Percentiles rank a stretch among this genome's conserved stretches.
Conservation (phyloP, 2,113 vertebrate species). For the Bathybates hornii region DNA sequence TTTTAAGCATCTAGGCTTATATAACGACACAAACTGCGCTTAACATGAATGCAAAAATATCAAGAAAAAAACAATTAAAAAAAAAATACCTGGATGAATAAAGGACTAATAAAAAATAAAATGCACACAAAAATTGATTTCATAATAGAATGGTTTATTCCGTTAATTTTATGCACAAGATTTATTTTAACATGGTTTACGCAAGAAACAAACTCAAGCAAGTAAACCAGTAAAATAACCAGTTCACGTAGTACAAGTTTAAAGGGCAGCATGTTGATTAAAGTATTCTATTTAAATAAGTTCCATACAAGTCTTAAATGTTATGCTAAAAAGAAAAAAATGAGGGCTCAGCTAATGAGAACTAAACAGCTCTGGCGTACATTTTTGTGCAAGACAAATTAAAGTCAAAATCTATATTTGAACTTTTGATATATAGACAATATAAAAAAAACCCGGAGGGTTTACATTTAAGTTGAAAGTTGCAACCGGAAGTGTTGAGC, state of each 20-base stretch:
- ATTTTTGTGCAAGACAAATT: neutral
- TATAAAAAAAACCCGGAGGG: fast-evolving
- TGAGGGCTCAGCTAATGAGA: neutral
- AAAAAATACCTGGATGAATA: neutral
- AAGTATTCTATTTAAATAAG: neutral
- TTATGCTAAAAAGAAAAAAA: neutral
- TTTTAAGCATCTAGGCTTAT: fast-evolving
- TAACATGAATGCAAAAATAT: fast-evolving
- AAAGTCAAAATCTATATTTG: neutral
- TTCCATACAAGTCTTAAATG: no score
- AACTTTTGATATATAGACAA: neutral
- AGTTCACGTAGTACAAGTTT: neutral
- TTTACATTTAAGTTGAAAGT: neutral
- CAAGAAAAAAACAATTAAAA: neutral
- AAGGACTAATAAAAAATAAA: neutral
- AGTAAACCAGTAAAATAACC: no score
- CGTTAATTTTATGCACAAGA: neutral
- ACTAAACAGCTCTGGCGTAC: neutral
- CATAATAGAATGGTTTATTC: neutral
- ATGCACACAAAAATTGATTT: neutral
- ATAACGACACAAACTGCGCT: fast-evolving
- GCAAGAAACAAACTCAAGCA: fast-evolving
- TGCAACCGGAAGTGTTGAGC: neutral
- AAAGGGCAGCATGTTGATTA: neutral
- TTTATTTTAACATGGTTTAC: neutral